These are phyloP conservation scores for Hydropotes inermis DNA, from an alignment of 2,113 vertebrate genomes.

Conservation along the genomic window DNA sequence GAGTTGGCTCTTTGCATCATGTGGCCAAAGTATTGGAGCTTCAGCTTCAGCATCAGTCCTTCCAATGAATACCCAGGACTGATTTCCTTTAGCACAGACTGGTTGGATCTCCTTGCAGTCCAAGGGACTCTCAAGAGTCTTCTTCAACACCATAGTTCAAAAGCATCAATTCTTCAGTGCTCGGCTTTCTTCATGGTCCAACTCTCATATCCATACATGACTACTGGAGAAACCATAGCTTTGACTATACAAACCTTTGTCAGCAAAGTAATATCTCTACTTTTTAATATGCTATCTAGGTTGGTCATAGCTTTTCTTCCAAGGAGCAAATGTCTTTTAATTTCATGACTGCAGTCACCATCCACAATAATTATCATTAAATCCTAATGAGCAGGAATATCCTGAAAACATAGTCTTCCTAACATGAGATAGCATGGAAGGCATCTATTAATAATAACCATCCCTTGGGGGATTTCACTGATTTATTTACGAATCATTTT, in stretches of 20 bases:
- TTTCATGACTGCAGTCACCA: neutral
- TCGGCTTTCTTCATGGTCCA: neutral
- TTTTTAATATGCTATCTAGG: neutral
- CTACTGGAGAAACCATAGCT: neutral
- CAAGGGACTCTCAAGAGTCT: neutral
- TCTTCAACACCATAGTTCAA: neutral
- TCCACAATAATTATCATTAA: neutral
- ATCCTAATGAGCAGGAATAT: neutral
- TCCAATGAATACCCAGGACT: neutral
- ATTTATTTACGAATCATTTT: neutral
- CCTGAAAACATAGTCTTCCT: neutral
- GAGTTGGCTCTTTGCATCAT: neutral
- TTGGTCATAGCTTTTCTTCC: neutral
- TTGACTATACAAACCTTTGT: neutral
- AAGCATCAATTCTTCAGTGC: neutral
- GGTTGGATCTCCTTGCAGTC: neutral
- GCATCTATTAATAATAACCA: neutral
- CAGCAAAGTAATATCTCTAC: neutral
- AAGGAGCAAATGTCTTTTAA: neutral
- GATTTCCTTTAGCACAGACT: neutral
- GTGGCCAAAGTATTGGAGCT: neutral
- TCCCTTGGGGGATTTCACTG: neutral
- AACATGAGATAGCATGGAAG: neutral
- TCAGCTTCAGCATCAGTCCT: neutral
- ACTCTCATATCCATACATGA: neutral